Base-by-base conservation (phyloP, 2,113 vertebrate genomes). In the Anhinga anhinga region DNA sequence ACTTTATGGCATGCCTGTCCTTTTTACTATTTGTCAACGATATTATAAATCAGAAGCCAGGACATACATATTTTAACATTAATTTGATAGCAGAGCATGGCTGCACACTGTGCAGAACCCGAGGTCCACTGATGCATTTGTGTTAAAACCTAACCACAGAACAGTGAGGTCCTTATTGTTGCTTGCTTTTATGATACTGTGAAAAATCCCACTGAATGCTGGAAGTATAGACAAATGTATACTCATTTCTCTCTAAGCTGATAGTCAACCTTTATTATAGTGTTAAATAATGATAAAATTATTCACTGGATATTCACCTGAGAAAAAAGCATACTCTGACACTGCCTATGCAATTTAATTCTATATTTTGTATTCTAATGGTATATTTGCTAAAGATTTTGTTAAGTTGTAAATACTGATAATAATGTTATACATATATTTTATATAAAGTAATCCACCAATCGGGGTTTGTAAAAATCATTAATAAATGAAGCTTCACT, bases 1-100 rank as follows among this genome's bases (percentile, higher is more conserved):
- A 94, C 97, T 97, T 97, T 71, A 94, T 56, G 82, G 85, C 77
- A n/a, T 55, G 89, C 90, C 92, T 95, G 80, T 97, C 96, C 84
- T 95, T 95, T 95, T 95, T 93, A 71, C 77, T 92, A 27, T 97
- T 95, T 96, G 92, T 96, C 97, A 89, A 91, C 17, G 70, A 77
- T 88, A 62, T 56, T 76, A 52, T 97, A 97, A 97, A 97, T 98
- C 97, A 94, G 94, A 89, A 96, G 88, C 63, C 45, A 86, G 82
- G 53, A 69, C 84, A 52, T 82, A 94, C 94, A 84, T 88, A 94
- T 96, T 94, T 96, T 94, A 97, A 90, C 94, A 92, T 93, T 90
- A 84, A 95, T 93, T 95, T 89, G 84, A 88, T 91, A 77, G 92
- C 86, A 90, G 69, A 78, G 88, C 95, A 56, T 69, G 62, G 55